Evolutionary conservation across 2,888 invertebrate species (phyloP).

Genomic region (Pelosia muscerda): DNA sequence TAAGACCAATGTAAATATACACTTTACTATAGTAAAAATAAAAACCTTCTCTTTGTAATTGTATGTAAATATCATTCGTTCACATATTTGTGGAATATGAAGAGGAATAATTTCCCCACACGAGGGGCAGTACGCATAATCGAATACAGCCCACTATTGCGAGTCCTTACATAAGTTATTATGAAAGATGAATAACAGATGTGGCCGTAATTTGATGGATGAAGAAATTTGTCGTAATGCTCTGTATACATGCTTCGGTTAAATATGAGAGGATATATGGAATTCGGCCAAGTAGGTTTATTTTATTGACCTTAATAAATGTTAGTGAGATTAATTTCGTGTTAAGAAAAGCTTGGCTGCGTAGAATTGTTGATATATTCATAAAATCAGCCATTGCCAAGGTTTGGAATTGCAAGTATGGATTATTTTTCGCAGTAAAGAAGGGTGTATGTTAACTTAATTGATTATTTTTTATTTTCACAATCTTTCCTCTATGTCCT

Average conservation of each 20-base stretch:
- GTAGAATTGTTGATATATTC: not conserved
- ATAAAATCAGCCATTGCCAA: too few relatives aligned
- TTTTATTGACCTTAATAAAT: slow-evolving; percentile 13
- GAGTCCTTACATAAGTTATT: slow-evolving; percentile 39
- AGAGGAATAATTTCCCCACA: slow-evolving; percentile 46
- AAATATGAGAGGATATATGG: slow-evolving; percentile 15
- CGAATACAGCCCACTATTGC: slow-evolving; percentile 48
- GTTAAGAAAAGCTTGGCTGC: not conserved
- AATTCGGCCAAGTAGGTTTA: slow-evolving; percentile 14
- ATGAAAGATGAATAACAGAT: slow-evolving; percentile 54
- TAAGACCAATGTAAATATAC: not conserved
- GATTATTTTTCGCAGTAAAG: too few relatives aligned
- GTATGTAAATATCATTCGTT: slow-evolving; percentile 25
- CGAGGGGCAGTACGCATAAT: slow-evolving; percentile 51
- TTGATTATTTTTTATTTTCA: too few relatives aligned
- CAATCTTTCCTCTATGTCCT: too few relatives aligned
- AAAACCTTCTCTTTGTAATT: slow-evolving; percentile 10
- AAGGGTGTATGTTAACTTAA: too few relatives aligned
- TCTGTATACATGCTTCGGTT: slow-evolving; percentile 26
- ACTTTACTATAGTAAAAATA: not conserved
- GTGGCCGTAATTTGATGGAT: slow-evolving; percentile 53
- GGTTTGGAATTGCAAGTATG: too few relatives aligned
- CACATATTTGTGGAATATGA: slow-evolving; percentile 40
- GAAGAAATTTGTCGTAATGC: slow-evolving; percentile 42
- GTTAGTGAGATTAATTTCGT: slow-evolving; percentile 4